Percentiles rank a stretch among this genome's conserved stretches.
phyloP scores from a whole-genome alignment of 1,140 invertebrate species.

The Brachionus paranguensis region DNA sequence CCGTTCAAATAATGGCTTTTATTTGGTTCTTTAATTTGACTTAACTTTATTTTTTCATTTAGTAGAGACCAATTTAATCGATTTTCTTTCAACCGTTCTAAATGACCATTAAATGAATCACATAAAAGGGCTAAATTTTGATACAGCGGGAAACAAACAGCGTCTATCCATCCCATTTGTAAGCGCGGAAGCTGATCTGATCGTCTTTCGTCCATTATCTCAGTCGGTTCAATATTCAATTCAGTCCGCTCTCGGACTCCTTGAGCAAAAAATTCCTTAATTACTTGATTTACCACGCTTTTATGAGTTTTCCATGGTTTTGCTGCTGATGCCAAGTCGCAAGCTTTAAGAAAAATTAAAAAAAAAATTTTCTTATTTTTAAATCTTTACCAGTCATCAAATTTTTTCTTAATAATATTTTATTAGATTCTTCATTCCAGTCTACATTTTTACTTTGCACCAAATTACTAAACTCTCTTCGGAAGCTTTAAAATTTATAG shows the following conservation, averaged over 20 bases:
- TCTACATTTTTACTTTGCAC: conserved; percentile 66
- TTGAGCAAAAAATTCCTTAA: conserved; percentile 86
- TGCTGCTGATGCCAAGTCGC: conserved; percentile 89
- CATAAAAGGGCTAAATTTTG: conserved; percentile 50
- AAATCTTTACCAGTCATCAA: background rate
- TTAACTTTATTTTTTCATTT: background rate
- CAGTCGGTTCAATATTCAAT: background rate
- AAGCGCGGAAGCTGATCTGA: conserved; percentile 90
- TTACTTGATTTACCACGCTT: conserved; percentile 88
- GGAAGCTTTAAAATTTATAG: background rate
- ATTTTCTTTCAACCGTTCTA: conserved; percentile 15
- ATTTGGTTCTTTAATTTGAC: background rate
- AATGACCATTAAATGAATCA: background rate
- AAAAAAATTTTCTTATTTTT: background rate
- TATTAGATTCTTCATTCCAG: conserved; percentile 41
- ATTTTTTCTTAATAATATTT: conserved; percentile 2
- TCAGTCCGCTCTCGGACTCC: conserved; percentile 76
- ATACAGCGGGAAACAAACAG: conserved; percentile 86
- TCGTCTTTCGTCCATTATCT: conserved; percentile 79
- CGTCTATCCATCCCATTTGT: conserved; percentile 94
- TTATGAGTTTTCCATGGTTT: conserved; percentile 92
- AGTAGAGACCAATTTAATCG: background rate
- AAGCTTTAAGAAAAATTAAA: conserved; percentile 62
- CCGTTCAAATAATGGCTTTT: background rate
- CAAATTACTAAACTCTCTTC: conserved; percentile 83